Conservation (phyloP, 2,888 invertebrate species). For the Calameuta filiformis region DNA sequence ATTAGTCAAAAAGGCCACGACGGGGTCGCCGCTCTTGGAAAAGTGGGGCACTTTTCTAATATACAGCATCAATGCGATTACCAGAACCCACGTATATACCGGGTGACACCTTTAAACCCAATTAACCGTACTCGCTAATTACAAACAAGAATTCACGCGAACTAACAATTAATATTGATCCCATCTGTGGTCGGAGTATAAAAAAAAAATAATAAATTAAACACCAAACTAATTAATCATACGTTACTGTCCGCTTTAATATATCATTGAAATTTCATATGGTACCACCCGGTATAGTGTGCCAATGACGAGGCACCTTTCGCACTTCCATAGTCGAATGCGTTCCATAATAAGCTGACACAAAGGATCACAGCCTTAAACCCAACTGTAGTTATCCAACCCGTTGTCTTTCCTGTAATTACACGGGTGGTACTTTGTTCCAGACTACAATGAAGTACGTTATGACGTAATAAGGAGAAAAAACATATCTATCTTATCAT, state of each 20-base stretch:
- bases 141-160: background rate
- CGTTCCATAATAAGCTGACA: background rate
- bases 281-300: background rate
- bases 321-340: background rate
- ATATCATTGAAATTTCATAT: background rate
- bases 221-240: background rate
- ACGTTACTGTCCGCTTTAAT: background rate
- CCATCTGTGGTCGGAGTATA: background rate
- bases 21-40: background rate
- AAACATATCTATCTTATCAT: background rate
- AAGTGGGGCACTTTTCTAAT: constrained; percentile 2
- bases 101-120: background rate
- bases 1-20: constrained; percentile 1
- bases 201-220: background rate
- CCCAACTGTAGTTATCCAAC: background rate
- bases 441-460: background rate
- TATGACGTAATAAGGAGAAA: background rate
- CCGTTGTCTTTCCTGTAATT: background rate
- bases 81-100: background rate
- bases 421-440: background rate
- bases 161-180: background rate
- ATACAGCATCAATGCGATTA: background rate
- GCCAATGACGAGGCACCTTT: background rate
- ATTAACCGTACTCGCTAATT: background rate
- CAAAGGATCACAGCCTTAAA: background rate